Conservation (phyloP, 2,113 vertebrate species). For the Zosterops japonicus region DNA sequence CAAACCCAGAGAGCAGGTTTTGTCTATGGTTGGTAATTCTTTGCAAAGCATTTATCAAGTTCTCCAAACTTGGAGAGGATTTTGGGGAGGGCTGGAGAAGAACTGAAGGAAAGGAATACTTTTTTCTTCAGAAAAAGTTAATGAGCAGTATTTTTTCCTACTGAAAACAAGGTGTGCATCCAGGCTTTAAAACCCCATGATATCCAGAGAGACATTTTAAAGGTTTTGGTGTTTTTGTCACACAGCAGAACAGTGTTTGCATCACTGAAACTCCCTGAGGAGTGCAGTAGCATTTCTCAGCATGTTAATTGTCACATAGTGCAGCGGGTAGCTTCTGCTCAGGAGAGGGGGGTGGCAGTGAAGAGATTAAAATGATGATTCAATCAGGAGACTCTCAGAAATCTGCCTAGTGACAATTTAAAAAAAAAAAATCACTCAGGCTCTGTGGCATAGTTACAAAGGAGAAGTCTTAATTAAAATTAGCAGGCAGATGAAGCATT, state of each 20-base stretch:
- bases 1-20: not conserved
- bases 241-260: not conserved
- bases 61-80: not conserved
- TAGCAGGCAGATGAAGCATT: slow-evolving; percentile 51
- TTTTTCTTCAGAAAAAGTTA: not conserved
- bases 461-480: slow-evolving; percentile 63
- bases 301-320: slow-evolving; percentile 33
- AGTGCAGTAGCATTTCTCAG: slow-evolving; percentile 21
- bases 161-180: not conserved
- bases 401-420: slow-evolving; percentile 53
- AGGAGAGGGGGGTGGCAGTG: not conserved
- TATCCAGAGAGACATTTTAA: not conserved
- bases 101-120: not conserved
- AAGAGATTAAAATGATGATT: slow-evolving; percentile 63
- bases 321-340: slow-evolving; percentile 25
- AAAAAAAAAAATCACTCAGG: not conserved
- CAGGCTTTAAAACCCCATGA: not conserved
- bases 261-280: slow-evolving; percentile 25
- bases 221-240: not conserved
- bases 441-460: slow-evolving; percentile 49
- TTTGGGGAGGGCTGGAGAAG: not conserved
- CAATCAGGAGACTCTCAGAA: slow-evolving; percentile 42
- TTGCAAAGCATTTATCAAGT: not conserved
- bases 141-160: not conserved
- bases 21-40: not conserved